phyloP scores from a whole-genome alignment of 2,888 invertebrate genomes.

The Pimpla rufipes region DNA sequence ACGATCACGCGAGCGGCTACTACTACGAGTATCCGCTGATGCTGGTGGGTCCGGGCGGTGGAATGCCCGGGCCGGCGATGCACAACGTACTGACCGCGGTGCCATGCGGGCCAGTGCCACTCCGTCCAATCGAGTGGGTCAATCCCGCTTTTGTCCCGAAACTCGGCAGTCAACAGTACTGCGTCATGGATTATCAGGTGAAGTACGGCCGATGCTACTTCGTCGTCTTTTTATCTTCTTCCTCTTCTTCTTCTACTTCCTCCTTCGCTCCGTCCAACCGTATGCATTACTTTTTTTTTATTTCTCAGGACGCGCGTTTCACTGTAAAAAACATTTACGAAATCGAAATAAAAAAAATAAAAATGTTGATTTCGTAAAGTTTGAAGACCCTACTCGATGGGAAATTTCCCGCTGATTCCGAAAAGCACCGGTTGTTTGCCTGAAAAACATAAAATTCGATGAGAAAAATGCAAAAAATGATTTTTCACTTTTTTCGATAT shows the following conservation, averaged over 20 bases:
- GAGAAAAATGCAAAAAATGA: too few species aligned
- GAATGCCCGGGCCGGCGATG: conserved; percentile 78
- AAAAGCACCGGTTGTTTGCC: too few species aligned
- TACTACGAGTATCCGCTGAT: conserved; percentile 84
- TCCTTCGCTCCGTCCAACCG: conserved; percentile 46
- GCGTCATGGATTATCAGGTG: conserved; percentile 82
- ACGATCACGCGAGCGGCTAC: conserved; percentile 82
- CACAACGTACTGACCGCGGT: conserved; percentile 83
- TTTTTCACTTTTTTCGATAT: too few species aligned
- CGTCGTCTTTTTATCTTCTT: conserved; percentile 42
- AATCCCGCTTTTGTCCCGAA: conserved; percentile 84
- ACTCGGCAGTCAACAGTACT: conserved; percentile 80
- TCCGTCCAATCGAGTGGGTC: conserved; percentile 86
- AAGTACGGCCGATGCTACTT: conserved; percentile 63
- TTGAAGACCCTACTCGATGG: too few species aligned
- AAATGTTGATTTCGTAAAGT: too few species aligned
- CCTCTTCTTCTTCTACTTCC: conserved; percentile 22
- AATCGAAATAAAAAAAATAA: too few species aligned
- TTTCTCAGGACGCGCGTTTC: background rate
- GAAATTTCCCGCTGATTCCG: too few species aligned
- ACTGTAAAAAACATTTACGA: background rate
- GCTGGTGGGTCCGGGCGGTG: conserved; percentile 84
- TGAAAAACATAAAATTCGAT: too few species aligned
- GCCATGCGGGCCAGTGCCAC: conserved; percentile 85
- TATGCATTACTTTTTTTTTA: conserved; percentile 30